phyloP scores from a whole-genome alignment of 1,140 invertebrate species.

The Aphaenogaster ashmeadi region DNA sequence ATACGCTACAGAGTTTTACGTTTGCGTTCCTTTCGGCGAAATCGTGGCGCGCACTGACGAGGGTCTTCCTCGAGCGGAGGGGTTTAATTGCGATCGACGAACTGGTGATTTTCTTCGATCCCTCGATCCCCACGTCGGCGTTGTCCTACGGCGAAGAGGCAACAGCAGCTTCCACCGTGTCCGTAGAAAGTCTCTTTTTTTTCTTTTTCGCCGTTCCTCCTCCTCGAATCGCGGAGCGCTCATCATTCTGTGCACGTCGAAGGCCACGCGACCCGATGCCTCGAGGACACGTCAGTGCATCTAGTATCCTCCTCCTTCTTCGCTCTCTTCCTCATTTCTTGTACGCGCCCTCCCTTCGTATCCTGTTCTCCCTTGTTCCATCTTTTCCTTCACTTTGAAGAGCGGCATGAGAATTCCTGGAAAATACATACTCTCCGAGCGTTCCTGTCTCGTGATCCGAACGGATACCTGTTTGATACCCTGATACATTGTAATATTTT shows the following conservation, averaged over 20 bases:
- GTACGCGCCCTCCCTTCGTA: neutral
- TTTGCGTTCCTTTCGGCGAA: constrained; percentile 67
- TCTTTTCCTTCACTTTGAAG: constrained; percentile 22
- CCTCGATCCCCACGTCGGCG: constrained; percentile 39
- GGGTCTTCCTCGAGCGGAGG: constrained; percentile 53
- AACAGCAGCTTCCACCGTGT: constrained; percentile 20
- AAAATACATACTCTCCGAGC: constrained; percentile 35
- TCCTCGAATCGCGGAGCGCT: constrained; percentile 67
- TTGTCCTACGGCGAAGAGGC: constrained; percentile 42
- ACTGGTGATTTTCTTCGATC: constrained; percentile 70
- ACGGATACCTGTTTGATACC: constrained; percentile 15
- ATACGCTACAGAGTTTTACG: constrained; percentile 16
- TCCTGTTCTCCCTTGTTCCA: neutral
- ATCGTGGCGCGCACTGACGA: constrained; percentile 57
- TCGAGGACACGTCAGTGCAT: constrained; percentile 65
- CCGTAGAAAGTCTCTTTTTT: constrained; percentile 46
- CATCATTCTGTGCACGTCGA: constrained; percentile 82
- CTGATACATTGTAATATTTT: constrained; percentile 13
- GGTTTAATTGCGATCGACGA: constrained; percentile 66
- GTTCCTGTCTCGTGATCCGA: constrained; percentile 37
- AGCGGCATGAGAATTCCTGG: constrained; percentile 46
- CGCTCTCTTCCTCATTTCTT: constrained; percentile 38
- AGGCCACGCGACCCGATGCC: constrained; percentile 82
- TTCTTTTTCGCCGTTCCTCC: constrained; percentile 58
- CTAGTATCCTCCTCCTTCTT: constrained; percentile 4